Evolutionary conservation across 2,113 vertebrate genomes (phyloP), one percentile per base, ranked within the genome.

Genomic region (Tylochromis polylepis): DNA sequence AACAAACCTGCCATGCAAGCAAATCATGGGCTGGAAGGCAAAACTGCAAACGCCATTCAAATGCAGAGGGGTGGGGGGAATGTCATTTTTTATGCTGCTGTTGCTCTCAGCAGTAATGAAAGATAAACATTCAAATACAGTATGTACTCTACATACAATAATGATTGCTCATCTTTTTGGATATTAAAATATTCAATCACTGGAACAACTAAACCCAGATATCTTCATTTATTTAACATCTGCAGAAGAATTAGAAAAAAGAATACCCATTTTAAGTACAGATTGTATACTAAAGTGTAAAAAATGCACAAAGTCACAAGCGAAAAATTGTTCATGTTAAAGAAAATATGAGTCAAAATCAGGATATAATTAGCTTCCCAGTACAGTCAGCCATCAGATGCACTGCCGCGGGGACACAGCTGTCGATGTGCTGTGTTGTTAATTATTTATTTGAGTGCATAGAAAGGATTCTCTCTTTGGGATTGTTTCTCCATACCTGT

Each of bases 1-100:
- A 82, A 89, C 82, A 91, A 92, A 87, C 87, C 62, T 89, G 86
- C 89, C 60, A 55, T 43, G 83, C 80, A 92, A 92, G 91, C 87
- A 91, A 85, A 90, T 81, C 20, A 34, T 9, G 7, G 7, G 34
- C 70, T 78, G 3, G 4, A 10, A 9, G 58, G 53, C n/a, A 89
- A 92, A 89, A 80, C 59, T 57, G 59, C 59, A 86, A 83, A 88
- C 15, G 12, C 58, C 36, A 62, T 84, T 89, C 18, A 57, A 85
- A 91, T 81, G 27, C 27, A 62, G 7, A 43, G 43, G 51, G 31
- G 20, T 1, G 60, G 20, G 43, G 27, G 29, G n/a, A n/a, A 43
- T 55, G 70, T 31, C 41, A 12, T 58, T 81, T 87, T 81, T 79
- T 58, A 4, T 83, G 72, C 77, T 79, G 34, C 51, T 62, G 59